These are phyloP conservation scores for Elgaria multicarinata DNA, from an alignment of 2,113 vertebrate species.

Conservation along the genomic window DNA sequence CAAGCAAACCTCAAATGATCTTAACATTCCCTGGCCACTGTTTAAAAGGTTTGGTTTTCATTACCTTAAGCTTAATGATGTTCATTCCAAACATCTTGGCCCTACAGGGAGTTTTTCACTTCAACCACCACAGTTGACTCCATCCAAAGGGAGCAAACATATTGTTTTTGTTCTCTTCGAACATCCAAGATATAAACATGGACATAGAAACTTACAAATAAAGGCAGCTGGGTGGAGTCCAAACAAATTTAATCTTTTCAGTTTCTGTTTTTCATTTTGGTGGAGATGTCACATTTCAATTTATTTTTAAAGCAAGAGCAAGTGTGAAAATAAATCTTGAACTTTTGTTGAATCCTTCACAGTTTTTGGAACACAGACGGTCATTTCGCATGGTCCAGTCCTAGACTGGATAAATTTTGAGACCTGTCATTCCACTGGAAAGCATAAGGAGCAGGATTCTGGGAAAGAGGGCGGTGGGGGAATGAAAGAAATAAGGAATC, in stretches of 20 bases:
- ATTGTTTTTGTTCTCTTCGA: conserved; percentile 22
- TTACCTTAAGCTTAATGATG: not conserved
- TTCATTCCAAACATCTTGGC: not conserved
- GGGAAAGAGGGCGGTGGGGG: too few species aligned
- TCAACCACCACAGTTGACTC: not conserved
- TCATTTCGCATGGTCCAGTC: conserved; percentile 59
- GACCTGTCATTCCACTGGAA: conserved; percentile 36
- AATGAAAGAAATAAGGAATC: not conserved
- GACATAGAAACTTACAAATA: not conserved
- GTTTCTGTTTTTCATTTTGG: not conserved
- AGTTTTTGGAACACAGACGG: conserved; percentile 35
- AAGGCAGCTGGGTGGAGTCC: fast-evolving
- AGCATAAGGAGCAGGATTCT: conserved; percentile 25
- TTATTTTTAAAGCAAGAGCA: conserved; percentile 2
- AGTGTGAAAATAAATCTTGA: conserved; percentile 41
- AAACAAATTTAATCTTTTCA: not conserved
- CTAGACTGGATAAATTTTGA: conserved; percentile 45
- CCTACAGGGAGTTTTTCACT: not conserved
- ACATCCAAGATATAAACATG: conserved; percentile 30
- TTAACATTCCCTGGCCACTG: not conserved
- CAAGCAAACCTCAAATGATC: conserved; percentile 26
- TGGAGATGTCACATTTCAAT: conserved; percentile 9
- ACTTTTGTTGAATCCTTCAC: conserved; percentile 42
- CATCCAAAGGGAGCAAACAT: conserved; percentile 16
- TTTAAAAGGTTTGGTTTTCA: conserved; percentile 36